Base-by-base conservation (phyloP, 23 tunicate genomes). In the Halocynthia aurantium region DNA sequence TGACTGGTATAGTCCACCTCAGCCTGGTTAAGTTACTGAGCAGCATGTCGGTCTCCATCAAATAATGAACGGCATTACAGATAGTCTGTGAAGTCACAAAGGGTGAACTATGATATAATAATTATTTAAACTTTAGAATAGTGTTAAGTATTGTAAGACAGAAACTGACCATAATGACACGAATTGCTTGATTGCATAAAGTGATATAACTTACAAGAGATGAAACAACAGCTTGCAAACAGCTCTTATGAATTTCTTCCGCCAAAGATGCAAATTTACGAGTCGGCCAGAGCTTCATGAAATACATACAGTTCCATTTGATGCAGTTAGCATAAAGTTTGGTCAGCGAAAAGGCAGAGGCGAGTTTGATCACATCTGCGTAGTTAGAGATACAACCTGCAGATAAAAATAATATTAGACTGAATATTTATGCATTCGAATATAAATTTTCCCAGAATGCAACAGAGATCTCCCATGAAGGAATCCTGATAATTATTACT, bases 1-100 rank as follows among this genome's bases (percentile, higher is more conserved):
- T 64, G 9, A 74, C 78, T 12, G 78, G 78, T 54, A 51, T 6
- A n/a, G 78, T 74, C 78, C 78, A 74, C 55, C 31, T 22, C 78
- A 74, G 64, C 8, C 78, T 20, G 8, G 78, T 74, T 10, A 74
- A 54, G 18, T 44, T 51, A 4, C 64, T 21, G 13, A 74, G 78
- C 8, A 74, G 57, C 21, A 54, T 53, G 63, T 74, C 78, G 9
- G 56, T 54, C 56, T 74, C 56, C 50, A 74, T 74, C 56, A 74
- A 6, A 19, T 54, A 20, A 55, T n/a, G 8, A 13, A 74, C 31
- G 15, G 62, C 78, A 74, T 53, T 54, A 64, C 65, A 51, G 18
- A 12, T 44, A 4, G 17, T 56, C 78, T 74, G 57, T 8, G 20
- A 53, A 74, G 12, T 31, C 44, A 31, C 44, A 31, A 31, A 31